Percentiles rank a stretch among this genome's conserved stretches.
phyloP scores from a whole-genome alignment of 2,797 vertebrate genomes.

The Balearica regulorum region DNA sequence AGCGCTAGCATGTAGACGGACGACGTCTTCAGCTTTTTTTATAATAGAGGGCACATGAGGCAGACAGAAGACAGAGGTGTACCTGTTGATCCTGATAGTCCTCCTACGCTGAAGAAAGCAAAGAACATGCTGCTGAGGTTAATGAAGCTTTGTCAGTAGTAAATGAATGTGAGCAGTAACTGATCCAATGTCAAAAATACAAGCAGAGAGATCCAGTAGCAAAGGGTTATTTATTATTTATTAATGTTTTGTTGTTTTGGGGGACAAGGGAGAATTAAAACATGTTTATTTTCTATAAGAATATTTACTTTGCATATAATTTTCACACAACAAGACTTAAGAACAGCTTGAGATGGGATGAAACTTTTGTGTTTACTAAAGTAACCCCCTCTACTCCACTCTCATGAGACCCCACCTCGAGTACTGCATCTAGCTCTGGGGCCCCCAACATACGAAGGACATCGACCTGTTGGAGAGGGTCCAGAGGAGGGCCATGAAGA shows the following conservation, averaged over 20 bases:
- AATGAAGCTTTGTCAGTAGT: background rate
- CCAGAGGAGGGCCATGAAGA: too few relatives aligned
- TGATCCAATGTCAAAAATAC: background rate
- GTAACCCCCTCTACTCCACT: background rate
- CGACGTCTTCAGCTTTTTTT: background rate
- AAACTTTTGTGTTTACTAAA: background rate
- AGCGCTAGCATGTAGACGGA: rapidly evolving
- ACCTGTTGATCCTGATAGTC: background rate
- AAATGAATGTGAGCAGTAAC: background rate
- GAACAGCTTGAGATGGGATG: background rate
- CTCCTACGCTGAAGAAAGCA: background rate
- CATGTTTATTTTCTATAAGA: background rate
- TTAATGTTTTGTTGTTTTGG: background rate
- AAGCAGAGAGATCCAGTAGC: background rate
- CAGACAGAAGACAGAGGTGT: background rate
- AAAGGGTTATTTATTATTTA: background rate
- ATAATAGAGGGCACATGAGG: background rate
- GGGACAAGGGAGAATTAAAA: background rate
- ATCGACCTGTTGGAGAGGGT: too few relatives aligned
- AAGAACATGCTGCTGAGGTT: background rate
- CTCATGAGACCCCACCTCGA: too few relatives aligned
- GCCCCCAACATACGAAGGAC: too few relatives aligned
- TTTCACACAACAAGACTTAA: background rate
- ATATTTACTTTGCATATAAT: background rate
- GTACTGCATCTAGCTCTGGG: too few relatives aligned